Conservation (phyloP, 2,888 invertebrate genomes). For the Heliconius aoede region DNA sequence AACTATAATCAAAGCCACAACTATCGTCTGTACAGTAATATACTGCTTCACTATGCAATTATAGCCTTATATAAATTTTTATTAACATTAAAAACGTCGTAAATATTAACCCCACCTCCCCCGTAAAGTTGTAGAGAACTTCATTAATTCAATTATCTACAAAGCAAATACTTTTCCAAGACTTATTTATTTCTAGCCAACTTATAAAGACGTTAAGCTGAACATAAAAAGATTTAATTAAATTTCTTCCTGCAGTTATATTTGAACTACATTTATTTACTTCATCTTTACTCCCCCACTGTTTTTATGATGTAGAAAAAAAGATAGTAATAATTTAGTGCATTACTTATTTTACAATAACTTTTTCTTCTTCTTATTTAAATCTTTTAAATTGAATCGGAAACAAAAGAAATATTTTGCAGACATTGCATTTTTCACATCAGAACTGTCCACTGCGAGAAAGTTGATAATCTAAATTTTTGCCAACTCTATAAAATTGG, state of each 20-base stretch:
- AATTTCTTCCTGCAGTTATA: neutral
- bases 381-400: too few relatives aligned
- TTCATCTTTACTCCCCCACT: neutral
- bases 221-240: constrained; percentile 19
- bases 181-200: constrained; percentile 4
- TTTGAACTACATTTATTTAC: neutral
- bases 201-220: constrained; percentile 4
- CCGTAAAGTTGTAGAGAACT: neutral
- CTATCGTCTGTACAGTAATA: too few relatives aligned
- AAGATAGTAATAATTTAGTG: neutral
- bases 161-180: constrained; percentile 10
- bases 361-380: too few relatives aligned
- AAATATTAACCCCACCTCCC: neutral
- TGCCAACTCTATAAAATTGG: neutral
- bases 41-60: too few relatives aligned
- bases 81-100: neutral
- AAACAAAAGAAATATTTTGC: too few relatives aligned
- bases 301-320: neutral
- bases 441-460: neutral
- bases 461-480: neutral
- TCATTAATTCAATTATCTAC: constrained; percentile 5
- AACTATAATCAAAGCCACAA: too few relatives aligned
- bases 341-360: too few relatives aligned
- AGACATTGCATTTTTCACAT: neutral
- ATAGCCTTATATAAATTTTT: neutral